Conservation (phyloP, 2,888 invertebrate species). For the Caenorhabditis plicata region DNA sequence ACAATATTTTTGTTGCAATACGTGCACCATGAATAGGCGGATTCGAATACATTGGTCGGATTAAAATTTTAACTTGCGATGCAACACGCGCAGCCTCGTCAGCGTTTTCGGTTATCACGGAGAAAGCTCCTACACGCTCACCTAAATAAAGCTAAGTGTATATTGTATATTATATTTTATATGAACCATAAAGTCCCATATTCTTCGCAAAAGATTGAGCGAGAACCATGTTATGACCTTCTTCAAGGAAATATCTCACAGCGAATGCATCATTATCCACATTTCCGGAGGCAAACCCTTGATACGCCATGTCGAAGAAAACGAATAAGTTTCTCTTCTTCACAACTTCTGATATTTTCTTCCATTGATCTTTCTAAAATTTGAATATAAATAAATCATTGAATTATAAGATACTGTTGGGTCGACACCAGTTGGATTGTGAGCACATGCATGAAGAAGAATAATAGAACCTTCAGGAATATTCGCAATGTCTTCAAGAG, state of each 20-base stretch:
- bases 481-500: constrained; percentile 71
- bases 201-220: constrained; percentile 98
- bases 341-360: constrained; percentile 82
- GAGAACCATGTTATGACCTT: constrained; percentile 86
- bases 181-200: constrained; percentile 91
- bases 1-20: constrained; percentile 82
- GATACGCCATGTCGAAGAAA: constrained; percentile 65
- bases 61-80: constrained; percentile 65
- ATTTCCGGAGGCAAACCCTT: constrained; percentile 92
- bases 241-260: constrained; percentile 70
- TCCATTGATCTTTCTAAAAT: constrained; percentile 80
- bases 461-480: constrained; percentile 75
- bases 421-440: constrained; percentile 87
- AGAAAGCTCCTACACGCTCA: constrained; percentile 90
- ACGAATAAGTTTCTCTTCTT: constrained; percentile 67
- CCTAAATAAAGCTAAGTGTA: constrained; percentile 70
- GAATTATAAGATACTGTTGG: constrained; percentile 24
- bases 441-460: constrained; percentile 91
- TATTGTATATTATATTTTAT: constrained; percentile 1
- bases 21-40: constrained; percentile 93
- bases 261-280: constrained; percentile 88
- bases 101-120: constrained; percentile 77
- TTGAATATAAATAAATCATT: neutral
- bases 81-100: constrained; percentile 82
- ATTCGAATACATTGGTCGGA: constrained; percentile 75